These are phyloP conservation scores for Rhinichthys klamathensis DNA, from an alignment of 2,113 vertebrate species.

Conservation along the genomic window DNA sequence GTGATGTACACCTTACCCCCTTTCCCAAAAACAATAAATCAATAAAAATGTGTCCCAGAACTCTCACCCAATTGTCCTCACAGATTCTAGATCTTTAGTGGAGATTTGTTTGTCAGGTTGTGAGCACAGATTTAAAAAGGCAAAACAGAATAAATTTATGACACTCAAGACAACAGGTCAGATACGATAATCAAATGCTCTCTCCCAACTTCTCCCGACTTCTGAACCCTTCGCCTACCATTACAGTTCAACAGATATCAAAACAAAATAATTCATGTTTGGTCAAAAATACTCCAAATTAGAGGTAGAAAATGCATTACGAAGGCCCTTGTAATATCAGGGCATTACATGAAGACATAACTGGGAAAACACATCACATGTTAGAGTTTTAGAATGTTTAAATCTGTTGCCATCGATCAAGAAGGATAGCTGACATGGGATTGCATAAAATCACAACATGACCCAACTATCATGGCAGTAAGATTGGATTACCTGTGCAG, in stretches of 20 bases:
- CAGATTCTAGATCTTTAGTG: background rate
- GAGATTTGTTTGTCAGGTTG: slow-evolving; percentile 5
- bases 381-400: background rate
- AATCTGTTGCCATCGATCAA: background rate
- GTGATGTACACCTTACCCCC: background rate
- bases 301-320: slow-evolving; percentile 17
- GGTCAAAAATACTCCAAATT: slow-evolving; percentile 4
- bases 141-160: background rate
- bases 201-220: background rate
- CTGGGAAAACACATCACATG: slow-evolving; percentile 1
- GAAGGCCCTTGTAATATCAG: background rate
- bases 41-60: background rate
- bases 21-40: slow-evolving; percentile 21
- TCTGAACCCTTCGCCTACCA: background rate
- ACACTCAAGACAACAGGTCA: slow-evolving; percentile 16
- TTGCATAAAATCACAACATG: background rate
- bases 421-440: background rate
- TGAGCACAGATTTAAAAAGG: slow-evolving; percentile 14
- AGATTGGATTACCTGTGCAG: background rate
- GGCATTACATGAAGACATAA: slow-evolving; percentile 2
- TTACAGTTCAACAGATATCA: background rate
- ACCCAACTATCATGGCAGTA: slow-evolving; percentile 1
- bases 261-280: background rate
- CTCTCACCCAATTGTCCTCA: background rate
- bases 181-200: background rate